Evolutionary conservation across 2,888 invertebrate genomes (phyloP).

Genomic region (Cancer borealis): DNA sequence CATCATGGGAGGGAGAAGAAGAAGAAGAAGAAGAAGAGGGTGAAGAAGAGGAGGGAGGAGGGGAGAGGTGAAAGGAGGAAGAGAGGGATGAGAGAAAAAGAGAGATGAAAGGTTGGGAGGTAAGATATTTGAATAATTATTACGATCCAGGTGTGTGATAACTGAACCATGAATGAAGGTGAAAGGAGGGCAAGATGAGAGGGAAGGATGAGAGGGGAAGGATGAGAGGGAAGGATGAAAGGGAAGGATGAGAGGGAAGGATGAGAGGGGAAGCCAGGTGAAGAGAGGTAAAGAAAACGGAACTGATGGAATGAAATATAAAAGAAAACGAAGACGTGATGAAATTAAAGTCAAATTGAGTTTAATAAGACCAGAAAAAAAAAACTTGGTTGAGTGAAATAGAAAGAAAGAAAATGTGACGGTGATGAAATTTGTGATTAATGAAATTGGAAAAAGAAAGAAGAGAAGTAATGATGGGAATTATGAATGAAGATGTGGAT

Average conservation of each 20-base stretch:
- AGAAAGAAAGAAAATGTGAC: no score
- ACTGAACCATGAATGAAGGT: neutral
- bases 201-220: neutral
- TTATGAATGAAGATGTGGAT: no score
- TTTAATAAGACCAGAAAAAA: no score
- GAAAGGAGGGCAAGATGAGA: neutral
- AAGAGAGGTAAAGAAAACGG: neutral
- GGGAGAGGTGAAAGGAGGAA: neutral
- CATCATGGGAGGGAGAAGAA: neutral
- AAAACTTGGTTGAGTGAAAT: no score
- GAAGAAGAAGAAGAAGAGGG: neutral
- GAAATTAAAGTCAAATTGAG: neutral
- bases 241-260: neutral
- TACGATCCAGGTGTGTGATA: slow-evolving; percentile 11
- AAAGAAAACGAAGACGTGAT: neutral
- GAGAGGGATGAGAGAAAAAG: neutral
- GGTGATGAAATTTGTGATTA: no score
- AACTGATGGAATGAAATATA: neutral
- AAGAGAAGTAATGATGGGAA: no score
- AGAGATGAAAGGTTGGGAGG: neutral
- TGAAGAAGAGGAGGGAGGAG: neutral
- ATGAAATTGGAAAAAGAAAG: no score
- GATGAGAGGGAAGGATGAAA: neutral
- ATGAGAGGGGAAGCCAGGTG: neutral
- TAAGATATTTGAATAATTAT: neutral